These are phyloP conservation scores for Falco punctatus DNA, from an alignment of 2,113 vertebrate genomes.

Conservation along the genomic window DNA sequence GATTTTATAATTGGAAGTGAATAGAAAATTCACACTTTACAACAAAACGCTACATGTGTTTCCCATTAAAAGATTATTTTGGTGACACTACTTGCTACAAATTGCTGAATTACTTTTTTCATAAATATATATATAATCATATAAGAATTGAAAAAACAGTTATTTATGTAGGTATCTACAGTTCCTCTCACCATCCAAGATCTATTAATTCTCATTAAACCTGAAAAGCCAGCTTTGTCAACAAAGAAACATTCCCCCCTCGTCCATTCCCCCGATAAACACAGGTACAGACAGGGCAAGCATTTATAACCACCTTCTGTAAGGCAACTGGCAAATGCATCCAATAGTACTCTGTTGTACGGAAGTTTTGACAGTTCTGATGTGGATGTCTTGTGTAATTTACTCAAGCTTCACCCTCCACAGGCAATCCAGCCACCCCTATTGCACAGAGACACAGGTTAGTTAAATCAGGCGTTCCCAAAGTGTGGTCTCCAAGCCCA, in stretches of 20 bases:
- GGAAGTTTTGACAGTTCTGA: not conserved
- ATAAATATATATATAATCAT: not conserved
- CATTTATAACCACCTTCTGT: not conserved
- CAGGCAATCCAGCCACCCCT: not conserved
- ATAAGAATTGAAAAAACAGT: not conserved
- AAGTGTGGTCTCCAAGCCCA: not conserved
- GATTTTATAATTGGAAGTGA: slow-evolving; percentile 28
- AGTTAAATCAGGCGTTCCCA: not conserved
- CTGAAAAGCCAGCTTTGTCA: not conserved
- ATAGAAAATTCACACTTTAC: not conserved
- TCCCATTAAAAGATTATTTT: slow-evolving; percentile 26
- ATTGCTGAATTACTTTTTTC: not conserved
- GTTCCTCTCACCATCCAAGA: not conserved
- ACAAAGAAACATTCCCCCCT: not conserved
- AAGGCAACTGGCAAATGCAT: not conserved
- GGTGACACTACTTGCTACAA: not conserved
- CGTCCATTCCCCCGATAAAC: not conserved
- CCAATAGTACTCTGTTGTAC: not conserved
- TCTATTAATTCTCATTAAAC: not conserved
- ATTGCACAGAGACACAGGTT: not conserved
- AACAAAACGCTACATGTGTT: slow-evolving; percentile 20
- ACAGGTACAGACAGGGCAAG: not conserved
- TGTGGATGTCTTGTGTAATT: not conserved
- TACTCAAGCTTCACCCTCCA: not conserved
- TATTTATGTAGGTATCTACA: not conserved